Base-by-base conservation (phyloP, 2,888 invertebrate genomes). In the Campaea margaritaria region DNA sequence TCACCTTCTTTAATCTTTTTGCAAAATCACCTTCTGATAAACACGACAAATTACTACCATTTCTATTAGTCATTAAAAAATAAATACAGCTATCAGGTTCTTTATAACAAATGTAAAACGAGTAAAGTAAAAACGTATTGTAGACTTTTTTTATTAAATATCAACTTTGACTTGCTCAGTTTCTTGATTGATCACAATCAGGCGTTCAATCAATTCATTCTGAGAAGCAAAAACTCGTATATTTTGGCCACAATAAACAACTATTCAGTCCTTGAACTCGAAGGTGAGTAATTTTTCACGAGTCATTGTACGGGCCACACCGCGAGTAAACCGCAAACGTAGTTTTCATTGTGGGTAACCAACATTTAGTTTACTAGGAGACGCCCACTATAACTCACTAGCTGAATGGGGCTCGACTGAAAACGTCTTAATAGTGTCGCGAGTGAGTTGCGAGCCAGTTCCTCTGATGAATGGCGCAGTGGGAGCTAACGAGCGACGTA, bases 301-400 rank as follows among this genome's bases (percentile, higher is more conserved):
- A 80, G 75, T 76, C 78, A 78, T 73, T 75, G 71, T 66, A 58
- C 65, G 58, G 67, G 68, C 77, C 77, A 79, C 81, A 77, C 74
- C 55, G 64, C 61, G 62, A 65, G 71, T 62, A 64, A 62, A 76
- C 79, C 81, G 71, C 82, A 78, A 75, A 74, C 70, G 74, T 68
- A 14, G 58, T 64, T 62, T 64, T 68, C 68, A 69, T 73, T 76
- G 78, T 74, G 75, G 75, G 72, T 67, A 70, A 73, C 73, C 75
- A 74, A 62, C 72, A 62, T 78, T 79, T 70, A 76, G 73, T 75
- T 75, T 69, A 81, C 78, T 75, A 79, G 75, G 63, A 76, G 72
- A 83, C 79, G 83, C 83, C 85, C 75, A 75, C 82, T 68, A 83
- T 85, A 83, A 79, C 74, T 86, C 80, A 83, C 60, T 64, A 57